These are phyloP conservation scores for Trimorus sp. DNA, from an alignment of 2,888 invertebrate species.

Conservation along the genomic window DNA sequence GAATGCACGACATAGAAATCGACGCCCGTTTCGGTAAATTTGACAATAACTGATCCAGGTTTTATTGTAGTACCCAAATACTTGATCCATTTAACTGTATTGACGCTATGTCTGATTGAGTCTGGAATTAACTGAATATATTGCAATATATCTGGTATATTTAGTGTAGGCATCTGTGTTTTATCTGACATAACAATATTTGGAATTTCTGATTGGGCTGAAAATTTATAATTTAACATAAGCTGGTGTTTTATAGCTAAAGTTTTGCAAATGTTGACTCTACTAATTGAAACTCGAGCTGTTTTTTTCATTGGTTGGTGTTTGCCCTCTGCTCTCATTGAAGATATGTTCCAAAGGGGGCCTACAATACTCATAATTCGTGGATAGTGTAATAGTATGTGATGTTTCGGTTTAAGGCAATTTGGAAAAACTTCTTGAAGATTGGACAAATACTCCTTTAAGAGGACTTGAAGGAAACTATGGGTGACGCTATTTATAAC, in stretches of 20 bases:
- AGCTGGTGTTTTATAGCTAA: slow-evolving; percentile 32
- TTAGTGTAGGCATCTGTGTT: neutral
- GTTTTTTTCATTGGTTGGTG: slow-evolving; percentile 58
- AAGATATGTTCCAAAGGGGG: slow-evolving; percentile 60
- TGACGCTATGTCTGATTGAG: slow-evolving; percentile 8
- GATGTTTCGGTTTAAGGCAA: slow-evolving; percentile 62
- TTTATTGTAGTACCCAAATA: slow-evolving; percentile 29
- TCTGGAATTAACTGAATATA: slow-evolving; percentile 16
- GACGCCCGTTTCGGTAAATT: slow-evolving; percentile 23
- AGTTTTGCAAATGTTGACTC: slow-evolving; percentile 41
- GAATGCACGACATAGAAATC: slow-evolving; percentile 14
- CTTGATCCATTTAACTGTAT: slow-evolving; percentile 17
- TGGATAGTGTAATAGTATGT: slow-evolving; percentile 58
- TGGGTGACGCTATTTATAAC: slow-evolving; percentile 6
- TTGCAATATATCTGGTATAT: neutral
- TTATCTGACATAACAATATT: slow-evolving; percentile 8
- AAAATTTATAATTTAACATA: slow-evolving; percentile 39
- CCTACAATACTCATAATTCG: slow-evolving; percentile 58
- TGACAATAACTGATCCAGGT: slow-evolving; percentile 18
- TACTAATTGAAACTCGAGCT: slow-evolving; percentile 33
- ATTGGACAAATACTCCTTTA: slow-evolving; percentile 19
- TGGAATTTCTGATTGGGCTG: neutral
- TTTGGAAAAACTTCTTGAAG: slow-evolving; percentile 40
- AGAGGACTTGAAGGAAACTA: slow-evolving; percentile 3
- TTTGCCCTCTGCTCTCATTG: slow-evolving; percentile 62